A percentile compares a stretch with the other conserved stretches of the same genome.
These are phyloP conservation scores for Callorhinus ursinus DNA, from an alignment of 2,113 vertebrate genomes.

Conservation along the genomic window DNA sequence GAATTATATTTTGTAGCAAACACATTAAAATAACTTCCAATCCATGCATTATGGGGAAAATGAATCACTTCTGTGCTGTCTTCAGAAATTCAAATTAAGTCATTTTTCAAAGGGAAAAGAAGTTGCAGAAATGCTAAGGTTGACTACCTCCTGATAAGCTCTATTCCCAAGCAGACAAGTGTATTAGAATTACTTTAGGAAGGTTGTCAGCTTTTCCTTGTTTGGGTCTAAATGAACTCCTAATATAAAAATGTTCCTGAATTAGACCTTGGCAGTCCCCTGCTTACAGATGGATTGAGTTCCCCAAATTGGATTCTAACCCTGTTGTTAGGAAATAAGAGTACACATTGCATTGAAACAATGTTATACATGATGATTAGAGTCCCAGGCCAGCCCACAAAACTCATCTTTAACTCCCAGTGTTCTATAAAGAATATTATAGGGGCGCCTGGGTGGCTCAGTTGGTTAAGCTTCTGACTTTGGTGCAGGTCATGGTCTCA, in stretches of 20 bases:
- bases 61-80: background rate
- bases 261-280: conserved; percentile 38
- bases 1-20: conserved; percentile 23
- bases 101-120: conserved; percentile 19
- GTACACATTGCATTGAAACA: background rate
- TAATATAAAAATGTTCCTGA: conserved; percentile 53
- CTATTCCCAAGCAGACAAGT: conserved; percentile 23
- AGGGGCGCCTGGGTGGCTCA: background rate
- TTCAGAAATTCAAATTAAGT: conserved; percentile 60
- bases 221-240: conserved; percentile 62
- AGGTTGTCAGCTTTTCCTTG: conserved; percentile 40
- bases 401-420: background rate
- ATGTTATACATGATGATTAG: background rate
- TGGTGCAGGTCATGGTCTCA: background rate
- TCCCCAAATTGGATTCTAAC: conserved; percentile 51
- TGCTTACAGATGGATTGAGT: conserved; percentile 40
- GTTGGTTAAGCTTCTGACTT: background rate
- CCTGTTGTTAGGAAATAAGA: conserved; percentile 55
- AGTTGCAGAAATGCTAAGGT: conserved; percentile 9
- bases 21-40: conserved; percentile 42
- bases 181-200: conserved; percentile 40
- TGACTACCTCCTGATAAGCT: conserved; percentile 50
- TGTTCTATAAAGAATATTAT: conserved; percentile 32
- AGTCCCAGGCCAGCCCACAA: background rate
- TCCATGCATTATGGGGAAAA: background rate